A percentile compares a stretch with the other conserved stretches of the same genome.
Evolutionary conservation across 2,113 vertebrate species (phyloP).

Genomic region (Chascanopsetta lugubris): DNA sequence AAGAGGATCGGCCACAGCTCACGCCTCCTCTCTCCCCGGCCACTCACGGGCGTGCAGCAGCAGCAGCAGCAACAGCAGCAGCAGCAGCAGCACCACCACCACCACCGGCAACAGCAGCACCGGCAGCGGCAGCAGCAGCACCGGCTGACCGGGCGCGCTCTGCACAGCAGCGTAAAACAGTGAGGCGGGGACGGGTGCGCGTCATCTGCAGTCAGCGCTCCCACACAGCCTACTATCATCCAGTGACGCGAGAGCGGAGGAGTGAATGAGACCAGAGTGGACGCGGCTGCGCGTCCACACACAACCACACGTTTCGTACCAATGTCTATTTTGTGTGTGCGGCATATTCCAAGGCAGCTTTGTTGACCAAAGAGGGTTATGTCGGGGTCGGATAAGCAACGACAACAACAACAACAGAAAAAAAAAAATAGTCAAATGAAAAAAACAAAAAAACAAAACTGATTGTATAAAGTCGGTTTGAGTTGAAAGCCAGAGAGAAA

Average conservation of each 20-base stretch:
- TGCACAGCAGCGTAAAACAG: conserved; percentile 44
- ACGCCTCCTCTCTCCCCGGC: conserved; percentile 42
- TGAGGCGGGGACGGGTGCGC: conserved; percentile 34
- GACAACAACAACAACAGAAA: too few species aligned
- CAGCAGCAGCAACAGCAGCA: too few species aligned
- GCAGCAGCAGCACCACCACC: too few species aligned
- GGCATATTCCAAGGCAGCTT: too few species aligned
- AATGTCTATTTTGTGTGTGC: too few species aligned
- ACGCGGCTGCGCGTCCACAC: background rate
- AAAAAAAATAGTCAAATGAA: too few species aligned
- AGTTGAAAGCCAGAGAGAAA: too few species aligned
- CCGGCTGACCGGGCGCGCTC: conserved; percentile 31
- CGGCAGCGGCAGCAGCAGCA: background rate
- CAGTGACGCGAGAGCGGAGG: background rate
- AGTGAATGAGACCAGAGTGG: conserved; percentile 14
- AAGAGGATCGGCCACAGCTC: conserved; percentile 53
- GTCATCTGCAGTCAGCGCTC: conserved; percentile 51
- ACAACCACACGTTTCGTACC: too few species aligned
- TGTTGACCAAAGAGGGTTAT: too few species aligned
- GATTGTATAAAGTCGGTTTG: too few species aligned
- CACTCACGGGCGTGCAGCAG: conserved; percentile 35
- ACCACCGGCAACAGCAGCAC: background rate
- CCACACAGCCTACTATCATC: conserved; percentile 31
- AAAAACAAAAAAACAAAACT: too few species aligned
- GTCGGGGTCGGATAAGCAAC: too few species aligned